Base-by-base conservation (phyloP, 2,888 invertebrate species). In the Mechanitis mazaeus region DNA sequence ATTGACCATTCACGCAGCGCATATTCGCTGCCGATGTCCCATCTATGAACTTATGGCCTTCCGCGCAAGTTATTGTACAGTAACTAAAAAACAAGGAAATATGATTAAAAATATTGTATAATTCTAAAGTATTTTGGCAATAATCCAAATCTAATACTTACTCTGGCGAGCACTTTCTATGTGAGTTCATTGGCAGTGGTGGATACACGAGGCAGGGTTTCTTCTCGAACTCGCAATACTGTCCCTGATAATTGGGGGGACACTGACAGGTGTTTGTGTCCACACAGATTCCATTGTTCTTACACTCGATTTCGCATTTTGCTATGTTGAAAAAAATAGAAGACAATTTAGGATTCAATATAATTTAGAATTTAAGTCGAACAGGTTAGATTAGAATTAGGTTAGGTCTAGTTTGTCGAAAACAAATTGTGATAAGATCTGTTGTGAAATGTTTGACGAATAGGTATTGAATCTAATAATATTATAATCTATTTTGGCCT, bases 201-300 rank as follows among this genome's bases (percentile, higher is more conserved):
- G 95, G 94, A 71, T 83, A 90, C 64, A 92, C 91, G 12, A 94
- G 83, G 72, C 96, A 96, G 0, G 94, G 93, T 64, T 93, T 93
- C 75, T 93, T 94, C 77, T 94, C 93, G 67, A 92, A 92, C 84
- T 96, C 94, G 75, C 96, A 96, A 72, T 92, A 91, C 0, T 92
- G 91, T 3, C 96, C 96, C 54, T 91, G 91, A 82, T 90, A 96
- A 75, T 93, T 93, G 56, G 93, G 91, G 0, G 94, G 92, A 72
- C 97, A 97, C 50, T 92, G 84, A 75, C 97, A 97, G 0, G 93
- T 87, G 76, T 95, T 94, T 0, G 95, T 94, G 35, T 91, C 91
- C 3, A 94, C 79, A 75, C 97, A 97, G 57, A 94, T 93, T 0
- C 97, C 97, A 59, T 93, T 94, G 81, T 97, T 96, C 76, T 93